Evolutionary conservation across 2,113 vertebrate genomes (phyloP), one percentile per base, ranked within the genome.

Genomic region (Marcusenius ussheri): DNA sequence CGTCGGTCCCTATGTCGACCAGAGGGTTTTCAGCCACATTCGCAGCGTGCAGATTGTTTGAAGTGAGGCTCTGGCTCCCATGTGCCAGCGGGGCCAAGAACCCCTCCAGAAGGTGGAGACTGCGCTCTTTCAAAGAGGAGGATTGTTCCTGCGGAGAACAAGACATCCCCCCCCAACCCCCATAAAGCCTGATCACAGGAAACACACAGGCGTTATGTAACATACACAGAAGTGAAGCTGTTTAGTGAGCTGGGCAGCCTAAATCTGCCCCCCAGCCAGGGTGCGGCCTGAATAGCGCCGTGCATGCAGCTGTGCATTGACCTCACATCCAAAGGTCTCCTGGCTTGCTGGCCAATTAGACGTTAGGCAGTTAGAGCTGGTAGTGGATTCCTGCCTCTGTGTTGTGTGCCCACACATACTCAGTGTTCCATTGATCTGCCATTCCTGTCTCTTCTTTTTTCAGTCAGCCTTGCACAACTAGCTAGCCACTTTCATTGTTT

Each of bases 121-220:
- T 89, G 21, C n/a, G 10, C 47, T 5, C n/a, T 51, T 89, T 80
- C 46, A 89, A 83, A 89, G 88, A 77, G 74, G 62, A 50, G 8
- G 88, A 80, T 56, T 89, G 89, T 89, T 62, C 39, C 51, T 47
- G 9, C 5, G 10, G 27, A 45, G 50, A 85, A 62, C 42, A n/a
- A 53, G 45, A 83, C 1, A 45, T 13, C 9, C 58, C 8, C 49
- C 49, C 46, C 35, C 19, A 11, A 74, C 13, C 31, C 13, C 70
- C 70, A 1, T 13, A 51, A 83, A 31, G 45, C 39, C 74, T 77
- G 46, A 35, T 45, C 89, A 89, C 89, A 89, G 89, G 51, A 89
- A 89, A 62, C 70, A 50, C 27, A 21, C 88, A 80, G 70, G 70
- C 9, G 42, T 88, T 74, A 47, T 39, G 45, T 88, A 88, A 89